Base-by-base conservation (phyloP, 2,113 vertebrate genomes). In the Capra hircus region DNA sequence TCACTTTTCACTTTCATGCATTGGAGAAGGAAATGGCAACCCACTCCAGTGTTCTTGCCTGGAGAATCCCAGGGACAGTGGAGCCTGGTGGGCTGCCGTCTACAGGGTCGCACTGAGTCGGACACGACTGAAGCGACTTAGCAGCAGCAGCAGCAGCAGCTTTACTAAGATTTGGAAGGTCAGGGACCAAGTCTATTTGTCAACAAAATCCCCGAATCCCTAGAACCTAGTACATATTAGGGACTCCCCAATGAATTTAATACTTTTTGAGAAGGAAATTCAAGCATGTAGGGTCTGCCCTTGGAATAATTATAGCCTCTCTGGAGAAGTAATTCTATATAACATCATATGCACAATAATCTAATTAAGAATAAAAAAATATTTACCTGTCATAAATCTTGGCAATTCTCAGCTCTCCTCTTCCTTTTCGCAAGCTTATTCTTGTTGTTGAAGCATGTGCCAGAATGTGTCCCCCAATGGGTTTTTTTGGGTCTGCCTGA, bases 401-500 rank as follows among this genome's bases (percentile, higher is more conserved):
- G 88, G 99, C 99, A 91, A 99, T 99, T 80, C 99, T 99, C 97
- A 99, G 98, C 97, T 99, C 99, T 80, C 99, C 99, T 97, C 99
- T 99, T 74, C 99, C 99, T 95, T 99, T 99, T 96, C 99, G 99
- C 98, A 99, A 97, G 88, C 99, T 99, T 98, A 99, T 99, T 93
- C 99, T 99, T 71, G 99, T 99, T 96, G 99, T 99, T 1, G 99
- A 99, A 98, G 99, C 99, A 43, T 99, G 99, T 88, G 99, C 99
- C 96, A 99, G 99, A 96, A 99, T 99, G 98, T 99, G 99, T 53
- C 99, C 99, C 64, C 99, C 99, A 48, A 99, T 99, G 7, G 99
- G 99, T 98, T 99, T 99, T 98, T 99, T 99, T 3, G 99, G 99
- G 97, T 99, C 99, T 59, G 99, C 99, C 97, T 99, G 99, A 99